These are phyloP conservation scores for Trialeurodes vaporariorum DNA, from an alignment of 1,140 invertebrate genomes.

Conservation along the genomic window DNA sequence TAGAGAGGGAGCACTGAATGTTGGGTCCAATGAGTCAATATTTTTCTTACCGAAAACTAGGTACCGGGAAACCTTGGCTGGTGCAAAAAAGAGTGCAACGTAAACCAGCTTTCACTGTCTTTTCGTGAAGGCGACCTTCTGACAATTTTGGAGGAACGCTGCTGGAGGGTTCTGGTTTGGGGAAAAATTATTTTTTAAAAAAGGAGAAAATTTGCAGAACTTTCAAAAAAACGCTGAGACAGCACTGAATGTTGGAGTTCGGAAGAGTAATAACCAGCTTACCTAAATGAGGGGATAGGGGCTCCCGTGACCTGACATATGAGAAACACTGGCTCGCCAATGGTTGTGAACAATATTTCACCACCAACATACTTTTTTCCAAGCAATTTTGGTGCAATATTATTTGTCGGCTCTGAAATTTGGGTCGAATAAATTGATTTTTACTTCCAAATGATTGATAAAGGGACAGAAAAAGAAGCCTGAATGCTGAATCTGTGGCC, in stretches of 20 bases:
- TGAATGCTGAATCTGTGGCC: no score
- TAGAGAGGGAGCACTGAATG: neutral
- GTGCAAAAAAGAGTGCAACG: conserved; percentile 44
- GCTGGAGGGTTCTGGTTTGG: conserved; percentile 47
- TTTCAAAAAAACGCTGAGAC: no score
- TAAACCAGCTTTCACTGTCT: conserved; percentile 31
- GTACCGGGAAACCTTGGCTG: conserved; percentile 48
- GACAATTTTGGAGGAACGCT: conserved; percentile 51
- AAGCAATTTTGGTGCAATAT: conserved; percentile 39
- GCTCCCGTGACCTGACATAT: conserved; percentile 62
- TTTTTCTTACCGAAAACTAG: conserved; percentile 49
- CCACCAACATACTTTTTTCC: conserved; percentile 29
- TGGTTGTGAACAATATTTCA: conserved; percentile 19
- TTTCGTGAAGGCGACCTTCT: conserved; percentile 42
- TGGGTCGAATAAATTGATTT: neutral
- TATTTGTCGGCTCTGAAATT: conserved; percentile 40
- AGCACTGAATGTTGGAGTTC: conserved; percentile 36
- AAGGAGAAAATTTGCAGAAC: no score
- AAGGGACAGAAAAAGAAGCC: no score
- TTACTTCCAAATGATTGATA: neutral
- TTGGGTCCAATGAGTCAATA: neutral
- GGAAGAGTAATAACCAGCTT: conserved; percentile 35
- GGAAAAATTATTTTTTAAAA: neutral
- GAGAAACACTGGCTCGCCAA: conserved; percentile 28
- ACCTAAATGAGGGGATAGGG: conserved; percentile 59